Conservation (phyloP, 2,797 vertebrate genomes). For the Psittacula derbiana region DNA sequence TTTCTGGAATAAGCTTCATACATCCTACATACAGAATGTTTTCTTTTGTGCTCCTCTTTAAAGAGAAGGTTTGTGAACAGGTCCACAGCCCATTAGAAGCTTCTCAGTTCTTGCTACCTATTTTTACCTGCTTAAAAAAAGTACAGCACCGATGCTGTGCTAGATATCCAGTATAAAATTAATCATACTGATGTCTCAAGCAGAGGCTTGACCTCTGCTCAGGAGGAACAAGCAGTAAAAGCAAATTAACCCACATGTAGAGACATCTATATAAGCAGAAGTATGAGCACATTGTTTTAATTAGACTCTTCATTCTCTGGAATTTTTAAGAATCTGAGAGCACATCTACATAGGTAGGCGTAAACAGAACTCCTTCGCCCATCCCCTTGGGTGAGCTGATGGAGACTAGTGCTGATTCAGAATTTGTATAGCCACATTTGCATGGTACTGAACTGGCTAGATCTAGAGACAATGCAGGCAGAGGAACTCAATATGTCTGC, state of each 20-base stretch:
- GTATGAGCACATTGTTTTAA: background rate
- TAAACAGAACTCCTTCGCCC: background rate
- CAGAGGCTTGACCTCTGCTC: conserved; percentile 9
- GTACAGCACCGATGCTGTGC: background rate
- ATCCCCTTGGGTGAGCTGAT: background rate
- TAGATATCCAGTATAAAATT: background rate
- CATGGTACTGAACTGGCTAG: background rate
- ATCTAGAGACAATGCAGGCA: background rate
- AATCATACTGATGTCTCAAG: conserved; percentile 15
- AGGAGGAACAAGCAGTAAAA: conserved; percentile 1
- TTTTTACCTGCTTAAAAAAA: conserved; percentile 25
- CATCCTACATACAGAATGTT: background rate
- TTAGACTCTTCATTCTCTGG: background rate
- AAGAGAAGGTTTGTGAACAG: background rate
- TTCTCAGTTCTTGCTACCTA: background rate
- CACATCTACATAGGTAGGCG: background rate
- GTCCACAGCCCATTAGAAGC: background rate
- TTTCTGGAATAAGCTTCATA: background rate
- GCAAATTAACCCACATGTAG: background rate
- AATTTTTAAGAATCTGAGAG: background rate
- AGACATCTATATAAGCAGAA: background rate
- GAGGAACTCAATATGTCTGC: background rate
- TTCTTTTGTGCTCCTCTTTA: background rate
- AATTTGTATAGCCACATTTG: background rate
- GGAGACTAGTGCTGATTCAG: conserved; percentile 14